Conservation (phyloP, 2,888 invertebrate genomes). For the Dynastes tityus region DNA sequence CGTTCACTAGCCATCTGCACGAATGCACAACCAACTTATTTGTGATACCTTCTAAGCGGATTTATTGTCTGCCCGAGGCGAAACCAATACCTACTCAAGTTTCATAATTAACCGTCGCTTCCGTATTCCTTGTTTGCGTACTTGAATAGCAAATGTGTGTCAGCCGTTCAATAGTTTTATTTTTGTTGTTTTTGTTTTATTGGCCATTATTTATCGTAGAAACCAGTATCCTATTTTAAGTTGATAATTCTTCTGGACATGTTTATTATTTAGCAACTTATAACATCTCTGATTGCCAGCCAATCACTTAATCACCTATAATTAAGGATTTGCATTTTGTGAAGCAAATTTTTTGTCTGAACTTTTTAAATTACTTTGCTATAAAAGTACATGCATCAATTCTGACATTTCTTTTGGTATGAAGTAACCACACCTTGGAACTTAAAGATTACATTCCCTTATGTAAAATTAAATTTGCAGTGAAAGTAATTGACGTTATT, state of each 20-base stretch:
- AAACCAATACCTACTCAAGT: conserved; percentile 6
- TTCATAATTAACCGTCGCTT: conserved; percentile 35
- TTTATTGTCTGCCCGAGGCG: conserved; percentile 30
- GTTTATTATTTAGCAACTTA: not conserved
- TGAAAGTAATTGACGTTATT: not conserved
- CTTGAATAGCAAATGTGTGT: conserved; percentile 29
- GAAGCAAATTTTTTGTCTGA: not conserved
- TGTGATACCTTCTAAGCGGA: conserved; percentile 20
- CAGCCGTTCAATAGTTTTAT: conserved; percentile 13
- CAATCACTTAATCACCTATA: too few species aligned
- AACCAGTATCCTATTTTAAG: not conserved
- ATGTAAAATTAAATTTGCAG: not conserved
- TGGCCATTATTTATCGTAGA: not conserved
- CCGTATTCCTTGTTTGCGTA: conserved; percentile 36
- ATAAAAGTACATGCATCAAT: too few species aligned
- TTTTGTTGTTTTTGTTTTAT: conserved; percentile 1
- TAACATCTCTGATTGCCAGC: not conserved
- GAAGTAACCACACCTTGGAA: not conserved
- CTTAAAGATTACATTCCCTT: not conserved
- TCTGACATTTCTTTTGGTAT: too few species aligned
- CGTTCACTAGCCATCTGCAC: conserved; percentile 30
- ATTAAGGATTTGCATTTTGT: too few species aligned
- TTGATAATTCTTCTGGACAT: not conserved
- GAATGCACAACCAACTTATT: conserved; percentile 12
- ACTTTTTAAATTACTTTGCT: not conserved